Base-by-base conservation (phyloP, 1,140 invertebrate species). In the Mylabris phalerata region DNA sequence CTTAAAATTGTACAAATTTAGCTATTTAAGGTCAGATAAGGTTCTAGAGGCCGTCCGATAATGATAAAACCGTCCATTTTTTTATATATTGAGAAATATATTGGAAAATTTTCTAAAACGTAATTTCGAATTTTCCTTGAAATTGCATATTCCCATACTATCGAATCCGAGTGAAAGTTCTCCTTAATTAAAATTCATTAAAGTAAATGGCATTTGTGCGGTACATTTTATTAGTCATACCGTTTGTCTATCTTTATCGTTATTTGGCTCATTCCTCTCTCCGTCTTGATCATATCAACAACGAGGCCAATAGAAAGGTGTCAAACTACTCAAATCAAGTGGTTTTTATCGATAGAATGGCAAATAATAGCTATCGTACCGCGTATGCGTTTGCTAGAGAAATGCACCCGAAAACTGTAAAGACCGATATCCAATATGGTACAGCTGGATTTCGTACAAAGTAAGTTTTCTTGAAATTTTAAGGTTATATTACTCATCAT, bases 341-440 rank as follows among this genome's bases (percentile, higher is more conserved):
- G 46, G 45, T 42, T 44, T 9, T 61, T 61, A 50, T 48, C 57
- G 32, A 32, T 32, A 68, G 55, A 57, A 72, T 73, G 70, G 59
- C 65, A 64, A 67, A 62, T 63, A 66, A 64, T 49, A 61, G 50
- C 54, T 68, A 66, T 44, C 69, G 80, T 75, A 80, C 81, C 42
- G 80, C 84, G 59, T 86, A 85, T 77, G 84, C 84, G 69, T 86
- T 86, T 75, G 84, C 83, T 48, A 78, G 83, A 75, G 83, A 85
- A 80, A 85, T 84, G 83, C 83, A 85, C 71, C 83, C 84, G n/a
- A 84, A 83, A 73, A 80, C 76, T 10, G 79, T 75, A 39, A 82
- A 80, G 67, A 72, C 78, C 62, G 76, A 79, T 65, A 80, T 86
- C 61, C 78, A 84, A 71, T 86, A 86, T 73, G 84, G 84, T 64